Evolutionary conservation across 2,797 vertebrate species (phyloP), one percentile per base, ranked within the genome.

Genomic region (Paedocypris micromegethes): DNA sequence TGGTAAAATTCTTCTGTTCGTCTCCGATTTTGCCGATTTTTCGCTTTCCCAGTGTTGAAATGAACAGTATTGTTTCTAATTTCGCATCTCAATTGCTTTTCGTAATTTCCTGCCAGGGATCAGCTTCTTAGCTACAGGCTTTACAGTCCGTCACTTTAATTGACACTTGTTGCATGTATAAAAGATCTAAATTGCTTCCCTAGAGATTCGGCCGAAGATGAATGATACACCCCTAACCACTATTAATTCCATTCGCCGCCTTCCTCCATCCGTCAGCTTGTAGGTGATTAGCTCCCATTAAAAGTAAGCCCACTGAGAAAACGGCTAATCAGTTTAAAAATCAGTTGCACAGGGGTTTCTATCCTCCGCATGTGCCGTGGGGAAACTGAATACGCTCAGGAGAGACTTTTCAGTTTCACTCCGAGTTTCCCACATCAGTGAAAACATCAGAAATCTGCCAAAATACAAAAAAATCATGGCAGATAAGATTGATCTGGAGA

Each of bases 381-480:
- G n/a, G 67, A 37, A 9, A 58, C 50, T 43, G 50, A 37, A 41
- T 2, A 57, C 72, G 66, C 63, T 50, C 75, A 77, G 66, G 60
- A 74, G 78, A 83, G 78, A 67, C 46, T 75, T 71, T 59, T 9
- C 59, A 58, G 48, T 54, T 42, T 50, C 66, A 73, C 76, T 72
- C 74, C 84, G 76, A 73, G 82, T 84, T 77, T 70, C 63, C 48
- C 48, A 45, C 66, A 70, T 74, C 80, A 78, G 74, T 78, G 75
- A 79, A 68, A 77, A 67, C 72, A 78, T 75, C 72, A 69, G 59
- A 80, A 68, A 69, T 70, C 4, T 65, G 66, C 78, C 69, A 72
- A 42, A 55, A 74, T 67, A 68, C 23, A 23, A 23, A 53, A 58
- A 78, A 73, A 71, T 71, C 66, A 70, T 69, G 69, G 63, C 70